phyloP scores from a whole-genome alignment of 2,113 vertebrate species.

The Clupea harengus region DNA sequence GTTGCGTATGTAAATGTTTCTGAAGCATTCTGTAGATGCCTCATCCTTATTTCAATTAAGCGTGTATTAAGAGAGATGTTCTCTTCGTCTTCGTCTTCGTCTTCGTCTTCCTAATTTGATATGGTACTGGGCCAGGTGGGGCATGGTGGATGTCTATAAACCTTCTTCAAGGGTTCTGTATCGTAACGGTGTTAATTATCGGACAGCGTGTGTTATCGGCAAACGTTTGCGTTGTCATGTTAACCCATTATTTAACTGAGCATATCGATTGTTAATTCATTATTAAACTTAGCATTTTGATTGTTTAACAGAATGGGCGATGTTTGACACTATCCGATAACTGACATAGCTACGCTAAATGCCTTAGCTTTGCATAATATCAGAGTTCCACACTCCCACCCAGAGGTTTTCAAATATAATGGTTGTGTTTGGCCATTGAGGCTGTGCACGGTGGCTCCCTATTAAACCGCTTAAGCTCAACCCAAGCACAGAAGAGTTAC shows the following conservation, averaged over 20 bases:
- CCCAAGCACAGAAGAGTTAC: neutral
- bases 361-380: neutral
- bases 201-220: too few species aligned
- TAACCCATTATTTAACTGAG: too few species aligned
- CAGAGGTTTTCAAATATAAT: too few species aligned
- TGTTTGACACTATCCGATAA: too few species aligned
- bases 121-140: neutral
- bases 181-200: too few species aligned
- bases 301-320: too few species aligned
- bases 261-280: too few species aligned
- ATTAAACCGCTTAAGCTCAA: neutral
- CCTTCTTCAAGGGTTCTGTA: neutral
- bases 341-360: neutral
- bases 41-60: neutral
- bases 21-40: neutral
- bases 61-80: neutral
- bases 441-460: too few species aligned
- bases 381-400: too few species aligned
- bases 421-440: too few species aligned
- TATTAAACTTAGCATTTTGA: too few species aligned
- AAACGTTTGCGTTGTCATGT: too few species aligned
- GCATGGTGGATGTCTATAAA: neutral
- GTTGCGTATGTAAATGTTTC: neutral
- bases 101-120: neutral
- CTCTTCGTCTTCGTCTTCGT: neutral